Evolutionary conservation across 2,888 invertebrate species (phyloP).

Genomic region (Ophonus ardosiacus): DNA sequence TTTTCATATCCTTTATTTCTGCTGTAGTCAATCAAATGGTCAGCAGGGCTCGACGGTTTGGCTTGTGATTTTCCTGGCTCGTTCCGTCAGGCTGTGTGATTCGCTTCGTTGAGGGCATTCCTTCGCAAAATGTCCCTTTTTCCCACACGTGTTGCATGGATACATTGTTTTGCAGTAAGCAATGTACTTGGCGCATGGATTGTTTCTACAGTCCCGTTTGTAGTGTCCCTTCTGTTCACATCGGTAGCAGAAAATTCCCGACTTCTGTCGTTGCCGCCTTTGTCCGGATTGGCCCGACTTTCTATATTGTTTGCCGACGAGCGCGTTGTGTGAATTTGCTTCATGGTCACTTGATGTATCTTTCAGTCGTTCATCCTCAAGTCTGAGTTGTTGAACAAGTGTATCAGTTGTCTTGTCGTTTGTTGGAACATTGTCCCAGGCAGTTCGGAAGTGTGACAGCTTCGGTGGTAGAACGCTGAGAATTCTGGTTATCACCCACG

Average conservation of each 20-base stretch:
- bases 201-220: conserved; percentile 66
- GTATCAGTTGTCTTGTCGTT: conserved; percentile 34
- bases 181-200: conserved; percentile 67
- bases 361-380: not conserved
- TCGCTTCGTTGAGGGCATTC: conserved; percentile 65
- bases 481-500: conserved; percentile 31
- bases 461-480: conserved; percentile 47
- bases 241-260: not conserved
- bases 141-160: conserved; percentile 68
- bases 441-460: conserved; percentile 46
- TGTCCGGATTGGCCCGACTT: not conserved
- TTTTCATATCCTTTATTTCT: conserved; percentile 29
- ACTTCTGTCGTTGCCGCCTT: too few species aligned
- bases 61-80: conserved; percentile 12
- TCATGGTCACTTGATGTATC: conserved; percentile 26
- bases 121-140: conserved; percentile 69
- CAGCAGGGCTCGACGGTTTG: conserved; percentile 37
- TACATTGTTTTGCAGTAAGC: conserved; percentile 69
- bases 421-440: conserved; percentile 48
- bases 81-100: not conserved
- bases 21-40: conserved; percentile 32
- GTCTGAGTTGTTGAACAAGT: conserved; percentile 43
- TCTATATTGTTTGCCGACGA: conserved; percentile 53
- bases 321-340: conserved; percentile 41
- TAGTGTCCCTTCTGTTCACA: conserved; percentile 64